phyloP scores from a whole-genome alignment of 2,888 invertebrate genomes.

The Crepidodera aurea region DNA sequence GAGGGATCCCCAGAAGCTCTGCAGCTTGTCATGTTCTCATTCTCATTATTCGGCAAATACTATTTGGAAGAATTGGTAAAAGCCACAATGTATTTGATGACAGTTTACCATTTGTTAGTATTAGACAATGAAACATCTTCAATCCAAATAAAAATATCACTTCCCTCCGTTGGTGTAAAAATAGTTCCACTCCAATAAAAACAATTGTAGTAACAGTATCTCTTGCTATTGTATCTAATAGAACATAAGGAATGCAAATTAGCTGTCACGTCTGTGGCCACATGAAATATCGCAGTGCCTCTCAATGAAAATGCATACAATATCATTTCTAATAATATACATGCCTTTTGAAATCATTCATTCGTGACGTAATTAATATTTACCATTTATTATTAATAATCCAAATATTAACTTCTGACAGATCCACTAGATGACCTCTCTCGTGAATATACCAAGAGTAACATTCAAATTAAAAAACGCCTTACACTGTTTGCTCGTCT shows the following conservation, averaged over 20 bases:
- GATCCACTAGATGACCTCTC: slow-evolving; percentile 39
- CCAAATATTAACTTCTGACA: slow-evolving; percentile 44
- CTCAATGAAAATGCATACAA: slow-evolving; percentile 27
- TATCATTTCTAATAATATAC: slow-evolving; percentile 29
- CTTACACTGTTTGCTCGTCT: too few species aligned
- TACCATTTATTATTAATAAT: slow-evolving; percentile 47
- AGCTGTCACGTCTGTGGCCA: slow-evolving; percentile 22
- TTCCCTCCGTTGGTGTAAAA: too few species aligned
- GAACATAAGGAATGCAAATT: slow-evolving; percentile 21
- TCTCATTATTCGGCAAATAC: too few species aligned
- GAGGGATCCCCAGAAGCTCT: too few species aligned
- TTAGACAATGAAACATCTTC: too few species aligned
- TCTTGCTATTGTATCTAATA: slow-evolving; percentile 16
- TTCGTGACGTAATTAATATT: slow-evolving; percentile 33
- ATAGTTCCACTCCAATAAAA: neutral
- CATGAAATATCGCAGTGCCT: slow-evolving; percentile 20
- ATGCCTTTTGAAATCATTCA: slow-evolving; percentile 28
- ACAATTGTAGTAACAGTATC: neutral
- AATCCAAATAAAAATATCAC: too few species aligned
- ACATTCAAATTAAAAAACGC: too few species aligned
- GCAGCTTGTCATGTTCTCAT: too few species aligned
- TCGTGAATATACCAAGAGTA: too few species aligned
- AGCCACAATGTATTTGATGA: too few species aligned
- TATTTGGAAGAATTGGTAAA: too few species aligned
- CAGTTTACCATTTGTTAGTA: too few species aligned